Evolutionary conservation across 1,140 invertebrate genomes (phyloP), one percentile per base, ranked within the genome.

Genomic region (Drosophila oshimai): DNA sequence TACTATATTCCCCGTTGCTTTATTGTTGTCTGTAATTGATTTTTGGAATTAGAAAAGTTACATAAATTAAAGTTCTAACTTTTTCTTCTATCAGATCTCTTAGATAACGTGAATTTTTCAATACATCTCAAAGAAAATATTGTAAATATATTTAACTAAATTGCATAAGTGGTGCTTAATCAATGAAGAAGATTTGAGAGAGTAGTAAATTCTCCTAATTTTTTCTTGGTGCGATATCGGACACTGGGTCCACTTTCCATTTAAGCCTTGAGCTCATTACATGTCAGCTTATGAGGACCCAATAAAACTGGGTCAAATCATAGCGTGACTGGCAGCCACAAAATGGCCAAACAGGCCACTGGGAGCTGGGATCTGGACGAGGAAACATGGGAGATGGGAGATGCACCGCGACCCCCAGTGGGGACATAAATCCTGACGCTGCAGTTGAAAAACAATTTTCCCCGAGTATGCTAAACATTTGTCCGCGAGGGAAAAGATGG

Each of bases 381-480:
- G 50, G 36, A 53, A 64, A 31, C 50, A 34, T 49, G 12, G 33
- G n/a, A 39, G 53, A 41, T 31, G 54, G 44, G 45, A 29, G 47
- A 33, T 22, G 39, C 17, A 28, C 9, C 50, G 39, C 36, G 34
- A 50, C 54, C 55, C 44, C 44, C 60, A 44, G 18, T 26, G 41
- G 65, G 67, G 62, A 77, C 78, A 76, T 65, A 86, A 87, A 86
- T 83, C 79, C 78, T 75, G 76, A 80, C 72, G 54, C 76, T 69
- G 80, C 72, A 87, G 72, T 74, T 76, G 72, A 76, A 76, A 86
- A 86, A 80, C 80, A 87, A 86, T 86, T 86, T 86, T 86, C 67
- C 61, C 86, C 81, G 80, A 81, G 75, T 80, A 80, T 84, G 80
- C 78, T 86, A 86, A 84, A 75, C 80, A 86, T 86, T 81, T 75